These are phyloP conservation scores for Oscheius sp. DNA, from an alignment of 1,140 invertebrate genomes.

Conservation along the genomic window DNA sequence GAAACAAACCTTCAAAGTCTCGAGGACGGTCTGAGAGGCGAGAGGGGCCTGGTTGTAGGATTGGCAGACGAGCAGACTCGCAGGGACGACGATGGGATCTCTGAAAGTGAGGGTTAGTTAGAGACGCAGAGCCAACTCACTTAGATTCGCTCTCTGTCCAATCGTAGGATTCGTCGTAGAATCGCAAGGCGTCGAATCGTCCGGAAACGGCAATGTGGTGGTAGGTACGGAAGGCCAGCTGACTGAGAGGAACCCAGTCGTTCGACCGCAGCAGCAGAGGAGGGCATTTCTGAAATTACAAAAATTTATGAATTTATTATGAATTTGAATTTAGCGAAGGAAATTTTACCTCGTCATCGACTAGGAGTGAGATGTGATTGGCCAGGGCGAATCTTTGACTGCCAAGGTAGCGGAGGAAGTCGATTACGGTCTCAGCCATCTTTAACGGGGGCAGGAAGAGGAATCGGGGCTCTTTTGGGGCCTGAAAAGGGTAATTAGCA, in stretches of 20 bases:
- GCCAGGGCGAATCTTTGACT: slow-evolving; percentile 22
- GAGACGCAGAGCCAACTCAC: not conserved
- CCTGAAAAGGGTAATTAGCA: not conserved
- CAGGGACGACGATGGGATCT: slow-evolving; percentile 25
- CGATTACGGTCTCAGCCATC: not conserved
- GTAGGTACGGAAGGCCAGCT: slow-evolving; percentile 29
- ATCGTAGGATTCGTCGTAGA: not conserved
- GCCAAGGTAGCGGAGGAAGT: slow-evolving; percentile 26
- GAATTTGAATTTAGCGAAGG: too few relatives aligned
- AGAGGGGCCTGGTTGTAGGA: slow-evolving; percentile 7
- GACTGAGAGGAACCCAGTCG: slow-evolving; percentile 12
- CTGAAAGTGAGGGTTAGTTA: not conserved
- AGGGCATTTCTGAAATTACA: too few relatives aligned
- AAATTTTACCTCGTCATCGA: not conserved
- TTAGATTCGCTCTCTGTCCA: not conserved
- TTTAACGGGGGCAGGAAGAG: not conserved
- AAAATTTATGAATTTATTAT: too few relatives aligned
- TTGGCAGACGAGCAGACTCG: not conserved
- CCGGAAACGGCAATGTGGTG: slow-evolving; percentile 23
- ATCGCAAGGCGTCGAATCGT: slow-evolving; percentile 26
- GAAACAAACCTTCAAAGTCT: slow-evolving; percentile 6
- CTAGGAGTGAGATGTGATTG: not conserved
- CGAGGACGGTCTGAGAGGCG: not conserved
- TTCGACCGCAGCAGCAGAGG: not conserved
- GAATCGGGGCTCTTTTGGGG: not conserved